phyloP scores from a whole-genome alignment of 2,888 invertebrate genomes.

The Orchesella flavescens region DNA sequence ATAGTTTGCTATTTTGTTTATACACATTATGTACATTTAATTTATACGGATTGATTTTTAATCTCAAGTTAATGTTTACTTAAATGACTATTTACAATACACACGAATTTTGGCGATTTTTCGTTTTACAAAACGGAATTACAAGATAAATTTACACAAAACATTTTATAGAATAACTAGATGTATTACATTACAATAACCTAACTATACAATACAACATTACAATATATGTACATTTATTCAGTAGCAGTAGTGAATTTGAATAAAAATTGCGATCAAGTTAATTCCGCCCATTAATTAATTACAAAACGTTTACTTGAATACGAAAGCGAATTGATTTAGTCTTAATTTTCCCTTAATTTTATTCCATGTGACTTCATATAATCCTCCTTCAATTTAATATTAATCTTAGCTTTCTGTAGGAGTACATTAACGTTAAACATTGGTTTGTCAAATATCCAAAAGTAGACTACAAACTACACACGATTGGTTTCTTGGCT shows the following conservation, averaged over 20 bases:
- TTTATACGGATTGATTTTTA: too few species aligned
- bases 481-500: slow-evolving; percentile 9
- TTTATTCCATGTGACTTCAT: background rate
- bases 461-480: background rate
- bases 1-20: too few species aligned
- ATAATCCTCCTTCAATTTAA: background rate
- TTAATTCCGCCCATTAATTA: background rate
- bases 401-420: background rate
- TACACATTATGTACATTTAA: too few species aligned
- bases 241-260: slow-evolving; percentile 21
- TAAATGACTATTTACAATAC: too few species aligned
- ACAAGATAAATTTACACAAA: slow-evolving; percentile 54
- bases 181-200: background rate
- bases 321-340: background rate
- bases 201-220: background rate
- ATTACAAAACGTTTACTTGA: background rate
- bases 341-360: background rate
- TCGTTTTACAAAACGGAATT: slow-evolving; percentile 31
- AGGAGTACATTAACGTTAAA: background rate
- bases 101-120: too few species aligned
- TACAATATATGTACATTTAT: too few species aligned
- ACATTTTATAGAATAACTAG: slow-evolving; percentile 18
- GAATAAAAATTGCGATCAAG: slow-evolving; percentile 39
- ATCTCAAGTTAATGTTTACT: too few species aligned
- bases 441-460: background rate